Evolutionary conservation across 2,113 vertebrate species (phyloP).

Genomic region (Tauraco erythrolophus): DNA sequence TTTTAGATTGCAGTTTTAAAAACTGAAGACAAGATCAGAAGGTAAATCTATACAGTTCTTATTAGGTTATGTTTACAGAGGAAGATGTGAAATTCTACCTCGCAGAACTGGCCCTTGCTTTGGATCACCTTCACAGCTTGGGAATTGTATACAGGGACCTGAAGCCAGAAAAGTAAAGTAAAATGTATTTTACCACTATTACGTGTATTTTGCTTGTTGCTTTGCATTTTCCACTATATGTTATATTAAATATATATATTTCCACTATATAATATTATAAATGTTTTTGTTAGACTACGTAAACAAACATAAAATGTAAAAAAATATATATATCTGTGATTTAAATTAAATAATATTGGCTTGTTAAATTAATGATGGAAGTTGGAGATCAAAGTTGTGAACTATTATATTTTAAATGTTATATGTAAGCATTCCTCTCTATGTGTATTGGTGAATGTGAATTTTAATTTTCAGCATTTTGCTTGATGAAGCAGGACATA

Average conservation of each 20-base stretch:
- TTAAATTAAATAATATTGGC: neutral
- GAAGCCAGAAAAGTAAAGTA: constrained; percentile 98
- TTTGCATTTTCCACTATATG: neutral
- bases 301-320: neutral
- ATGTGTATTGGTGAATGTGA: constrained; percentile 83
- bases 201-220: constrained; percentile 40
- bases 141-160: constrained; percentile 99
- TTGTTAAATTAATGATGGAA: neutral
- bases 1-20: constrained; percentile 64
- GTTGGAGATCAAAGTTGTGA: neutral
- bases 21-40: constrained; percentile 83
- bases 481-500: constrained; percentile 99
- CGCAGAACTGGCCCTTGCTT: constrained; percentile 97
- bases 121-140: constrained; percentile 98
- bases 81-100: constrained; percentile 99
- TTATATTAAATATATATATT: neutral
- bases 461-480: constrained; percentile 98
- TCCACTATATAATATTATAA: no score
- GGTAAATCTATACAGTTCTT: constrained; percentile 97
- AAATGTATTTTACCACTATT: constrained; percentile 74
- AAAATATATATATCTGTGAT: accelerated
- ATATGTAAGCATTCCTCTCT: constrained; percentile 62
- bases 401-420: constrained; percentile 16
- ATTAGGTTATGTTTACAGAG: constrained; percentile 99
- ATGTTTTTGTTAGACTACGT: neutral